These are phyloP conservation scores for Agrenia bidenticulata DNA, from an alignment of 2,888 invertebrate species.

Conservation along the genomic window DNA sequence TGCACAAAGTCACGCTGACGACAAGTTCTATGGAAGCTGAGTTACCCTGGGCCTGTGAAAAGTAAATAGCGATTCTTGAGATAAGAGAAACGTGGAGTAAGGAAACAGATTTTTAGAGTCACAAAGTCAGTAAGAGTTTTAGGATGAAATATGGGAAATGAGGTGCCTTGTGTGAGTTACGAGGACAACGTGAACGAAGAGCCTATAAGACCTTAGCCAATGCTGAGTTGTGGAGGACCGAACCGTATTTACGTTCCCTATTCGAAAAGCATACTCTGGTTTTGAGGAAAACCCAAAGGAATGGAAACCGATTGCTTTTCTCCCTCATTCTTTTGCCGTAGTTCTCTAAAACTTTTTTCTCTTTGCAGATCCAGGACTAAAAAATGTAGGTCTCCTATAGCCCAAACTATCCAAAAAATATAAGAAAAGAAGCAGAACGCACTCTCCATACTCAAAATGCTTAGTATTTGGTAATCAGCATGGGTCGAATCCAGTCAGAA, in stretches of 20 bases:
- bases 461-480: too few species aligned
- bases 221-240: too few species aligned
- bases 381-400: too few species aligned
- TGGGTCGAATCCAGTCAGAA: too few species aligned
- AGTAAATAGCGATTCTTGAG: constrained; percentile 16
- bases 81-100: constrained; percentile 12
- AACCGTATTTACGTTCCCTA: background rate
- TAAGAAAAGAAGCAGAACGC: background rate
- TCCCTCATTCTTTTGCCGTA: background rate
- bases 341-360: constrained; percentile 1
- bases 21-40: too few species aligned
- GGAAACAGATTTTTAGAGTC: constrained; percentile 21
- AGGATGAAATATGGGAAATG: constrained; percentile 31
- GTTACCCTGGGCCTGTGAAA: constrained; percentile 1
- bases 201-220: too few species aligned
- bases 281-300: constrained; percentile 21
- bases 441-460: background rate
- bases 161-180: constrained; percentile 29
- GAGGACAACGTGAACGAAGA: constrained; percentile 18
- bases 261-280: constrained; percentile 1
- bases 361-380: background rate
- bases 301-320: constrained; percentile 16
- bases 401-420: background rate
- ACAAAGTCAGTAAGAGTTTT: constrained; percentile 12
- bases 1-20: constrained; percentile 6